Conservation (phyloP, 2,113 vertebrate genomes). For the Amblyopsis rosae region DNA sequence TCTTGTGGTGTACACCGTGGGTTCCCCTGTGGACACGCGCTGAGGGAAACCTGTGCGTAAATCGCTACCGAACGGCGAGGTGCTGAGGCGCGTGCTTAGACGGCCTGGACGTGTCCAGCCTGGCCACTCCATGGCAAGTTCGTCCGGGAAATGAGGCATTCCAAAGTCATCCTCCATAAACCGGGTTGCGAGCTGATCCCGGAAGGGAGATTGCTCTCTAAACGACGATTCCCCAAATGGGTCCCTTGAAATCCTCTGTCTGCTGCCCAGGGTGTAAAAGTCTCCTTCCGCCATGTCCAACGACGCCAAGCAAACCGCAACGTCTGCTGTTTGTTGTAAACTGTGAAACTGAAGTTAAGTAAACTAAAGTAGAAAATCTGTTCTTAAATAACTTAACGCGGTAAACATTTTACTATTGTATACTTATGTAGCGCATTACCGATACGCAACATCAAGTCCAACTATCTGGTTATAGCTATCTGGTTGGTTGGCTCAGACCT, state of each 20-base stretch:
- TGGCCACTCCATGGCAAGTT: constrained; percentile 90
- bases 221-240: constrained; percentile 86
- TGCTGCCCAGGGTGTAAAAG: constrained; percentile 76
- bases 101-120: constrained; percentile 89
- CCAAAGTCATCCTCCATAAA: constrained; percentile 95
- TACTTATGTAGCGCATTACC: constrained; percentile 33
- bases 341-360: not conserved
- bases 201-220: constrained; percentile 74
- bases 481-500: not conserved
- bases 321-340: not conserved
- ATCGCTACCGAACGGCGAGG: constrained; percentile 81
- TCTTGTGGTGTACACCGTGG: constrained; percentile 73
- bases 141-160: constrained; percentile 87
- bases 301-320: constrained; percentile 6
- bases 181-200: constrained; percentile 85
- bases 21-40: constrained; percentile 73
- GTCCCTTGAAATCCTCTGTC: constrained; percentile 84
- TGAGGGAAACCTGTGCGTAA: constrained; percentile 81
- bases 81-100: constrained; percentile 77
- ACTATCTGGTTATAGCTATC: not conserved
- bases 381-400: not conserved
- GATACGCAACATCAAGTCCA: constrained; percentile 24
- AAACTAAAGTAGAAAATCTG: not conserved
- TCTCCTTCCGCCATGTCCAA: constrained; percentile 91
- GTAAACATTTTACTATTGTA: constrained; percentile 11